phyloP scores from a whole-genome alignment of 53 echinoderm and acorn worm species.

The Mesocentrotus franciscanus region DNA sequence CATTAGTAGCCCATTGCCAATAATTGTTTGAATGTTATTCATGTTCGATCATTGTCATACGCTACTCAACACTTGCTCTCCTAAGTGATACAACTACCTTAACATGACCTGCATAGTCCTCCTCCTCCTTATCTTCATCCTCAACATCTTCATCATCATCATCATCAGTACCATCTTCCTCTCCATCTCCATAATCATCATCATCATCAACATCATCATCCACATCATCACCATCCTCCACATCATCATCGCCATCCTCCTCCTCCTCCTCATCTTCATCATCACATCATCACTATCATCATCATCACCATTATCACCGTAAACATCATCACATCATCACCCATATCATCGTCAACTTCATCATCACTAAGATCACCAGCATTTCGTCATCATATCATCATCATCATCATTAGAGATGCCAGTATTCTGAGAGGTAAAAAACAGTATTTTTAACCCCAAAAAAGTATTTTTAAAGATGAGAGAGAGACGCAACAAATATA shows the following conservation, averaged over 20 bases:
- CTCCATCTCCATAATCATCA: not conserved
- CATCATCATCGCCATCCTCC: conserved; percentile 35
- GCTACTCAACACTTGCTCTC: no score
- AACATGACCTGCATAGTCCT: not conserved
- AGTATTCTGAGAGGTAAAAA: no score
- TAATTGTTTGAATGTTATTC: no score
- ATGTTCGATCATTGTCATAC: no score
- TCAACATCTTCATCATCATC: not conserved
- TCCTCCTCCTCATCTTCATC: conserved; percentile 3
- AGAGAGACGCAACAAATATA: no score
- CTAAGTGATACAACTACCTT: not conserved
- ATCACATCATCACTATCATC: not conserved
- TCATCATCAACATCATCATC: not conserved
- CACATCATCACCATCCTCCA: conserved; percentile 41
- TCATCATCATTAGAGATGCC: conserved; percentile 14
- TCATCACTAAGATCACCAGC: conserved; percentile 13
- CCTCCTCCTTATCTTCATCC: conserved; percentile 6
- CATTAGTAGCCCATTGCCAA: no score
- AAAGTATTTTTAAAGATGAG: no score
- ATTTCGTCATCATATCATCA: not conserved
- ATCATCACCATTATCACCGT: conserved; percentile 44
- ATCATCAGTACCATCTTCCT: not conserved
- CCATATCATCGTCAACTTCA: conserved; percentile 8
- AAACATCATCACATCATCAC: conserved; percentile 48
- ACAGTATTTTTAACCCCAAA: no score